Base-by-base conservation (phyloP, 1,140 invertebrate species). In the Galleria mellonella region DNA sequence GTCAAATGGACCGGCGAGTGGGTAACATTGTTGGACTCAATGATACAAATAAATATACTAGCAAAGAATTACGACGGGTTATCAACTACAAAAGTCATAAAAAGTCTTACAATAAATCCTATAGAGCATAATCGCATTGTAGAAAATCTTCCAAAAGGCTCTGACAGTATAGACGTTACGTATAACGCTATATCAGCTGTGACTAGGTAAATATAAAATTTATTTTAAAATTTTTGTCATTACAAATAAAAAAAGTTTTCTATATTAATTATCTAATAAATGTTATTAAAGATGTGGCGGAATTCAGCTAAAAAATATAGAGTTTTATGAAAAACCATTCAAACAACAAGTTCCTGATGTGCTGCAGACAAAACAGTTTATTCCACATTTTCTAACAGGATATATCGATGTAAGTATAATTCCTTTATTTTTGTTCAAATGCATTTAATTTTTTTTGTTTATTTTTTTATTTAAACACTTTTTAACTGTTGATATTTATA, bases 271-370 rank as follows among this genome's bases (percentile, higher is more conserved):
- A 7, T 43, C 44, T 41, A 27, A 7, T n/a, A n/a, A n/a, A n/a
- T n/a, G n/a, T n/a, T n/a, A n/a, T 46, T 32, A 2, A 8, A 63
- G 60, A 13, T 63, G 49, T 32, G 60, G 48, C 30, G 60, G 60
- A 5, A 42, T 59, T 1, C 47, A 59, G 41, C 27, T 63, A 2
- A 43, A 51, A 11, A 14, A 17, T 7, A 33, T 55, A 12, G 37
- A 29, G 30, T 63, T 50, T 36, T 31, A 13, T 4, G 47, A 63
- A 14, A 55, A 50, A 27, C 35, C 41, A n/a, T 9, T 46, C 0
- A 10, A 31, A 11, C 42, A 59, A 27, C 2, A 50, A 33, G 39
- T 51, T 9, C 46, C 48, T 28, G 47, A 49, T 37, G 8, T 36
- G 11, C 7, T 62, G 1, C 32, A 46, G 28, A 43, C 32, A 9